phyloP scores from a whole-genome alignment of 2,113 vertebrate species.

The Apeltes quadracus region DNA sequence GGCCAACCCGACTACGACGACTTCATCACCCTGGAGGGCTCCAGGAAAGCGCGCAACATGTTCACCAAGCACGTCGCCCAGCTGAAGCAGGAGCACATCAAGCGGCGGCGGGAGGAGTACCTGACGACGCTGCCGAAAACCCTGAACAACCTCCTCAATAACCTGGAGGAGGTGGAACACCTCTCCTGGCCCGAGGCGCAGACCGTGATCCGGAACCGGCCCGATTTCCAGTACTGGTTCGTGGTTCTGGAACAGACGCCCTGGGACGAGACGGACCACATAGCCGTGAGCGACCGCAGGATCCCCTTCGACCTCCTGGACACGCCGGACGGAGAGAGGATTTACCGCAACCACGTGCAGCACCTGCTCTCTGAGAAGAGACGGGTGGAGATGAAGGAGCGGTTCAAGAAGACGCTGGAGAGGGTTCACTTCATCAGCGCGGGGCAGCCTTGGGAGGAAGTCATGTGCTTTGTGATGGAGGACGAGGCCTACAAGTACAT shows the following conservation, averaged over 20 bases:
- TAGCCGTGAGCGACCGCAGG: constrained; percentile 94
- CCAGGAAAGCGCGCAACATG: constrained; percentile 91
- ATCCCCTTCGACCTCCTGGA: constrained; percentile 95
- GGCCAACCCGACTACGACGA: constrained; percentile 95
- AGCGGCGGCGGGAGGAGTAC: constrained; percentile 93
- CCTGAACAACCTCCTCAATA: constrained; percentile 91
- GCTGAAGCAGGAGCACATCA: constrained; percentile 97
- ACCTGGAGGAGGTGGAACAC: constrained; percentile 93
- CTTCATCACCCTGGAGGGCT: constrained; percentile 95
- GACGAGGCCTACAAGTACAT: constrained; percentile 98
- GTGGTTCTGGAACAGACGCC: constrained; percentile 93
- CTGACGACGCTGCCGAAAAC: constrained; percentile 94
- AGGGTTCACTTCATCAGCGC: constrained; percentile 96
- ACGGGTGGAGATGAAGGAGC: constrained; percentile 95
- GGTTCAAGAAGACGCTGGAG: constrained; percentile 97
- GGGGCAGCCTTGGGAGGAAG: constrained; percentile 96
- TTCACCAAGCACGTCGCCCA: constrained; percentile 96
- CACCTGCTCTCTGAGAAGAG: constrained; percentile 95
- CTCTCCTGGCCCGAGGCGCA: constrained; percentile 93
- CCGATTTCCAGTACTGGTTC: constrained; percentile 95
- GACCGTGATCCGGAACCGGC: constrained; percentile 88
- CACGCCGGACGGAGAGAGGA: constrained; percentile 90
- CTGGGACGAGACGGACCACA: constrained; percentile 96
- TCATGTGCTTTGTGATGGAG: constrained; percentile 96
- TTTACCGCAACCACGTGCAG: constrained; percentile 95